These are phyloP conservation scores for Syngnathus floridae DNA, from an alignment of 2,113 vertebrate genomes.

Conservation along the genomic window DNA sequence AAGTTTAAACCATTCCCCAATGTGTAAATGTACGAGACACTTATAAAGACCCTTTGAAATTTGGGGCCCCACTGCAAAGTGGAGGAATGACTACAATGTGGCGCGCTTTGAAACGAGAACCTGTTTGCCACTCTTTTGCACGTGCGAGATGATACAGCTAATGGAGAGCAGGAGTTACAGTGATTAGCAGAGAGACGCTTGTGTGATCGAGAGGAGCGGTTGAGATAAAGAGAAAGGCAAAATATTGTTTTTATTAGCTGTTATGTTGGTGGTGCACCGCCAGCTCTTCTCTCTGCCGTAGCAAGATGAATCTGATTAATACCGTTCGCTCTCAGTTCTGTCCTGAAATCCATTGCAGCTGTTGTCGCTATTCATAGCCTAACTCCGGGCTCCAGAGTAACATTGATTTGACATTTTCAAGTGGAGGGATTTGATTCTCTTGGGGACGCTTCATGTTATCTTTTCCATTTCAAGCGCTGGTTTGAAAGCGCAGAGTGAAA, in stretches of 20 bases:
- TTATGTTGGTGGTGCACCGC: slow-evolving; percentile 69
- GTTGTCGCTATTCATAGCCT: slow-evolving; percentile 58
- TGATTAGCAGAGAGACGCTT: slow-evolving; percentile 59
- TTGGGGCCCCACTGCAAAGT: slow-evolving; percentile 49
- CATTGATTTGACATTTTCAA: slow-evolving; percentile 64
- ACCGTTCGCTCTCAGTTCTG: slow-evolving; percentile 36
- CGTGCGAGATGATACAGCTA: slow-evolving; percentile 63
- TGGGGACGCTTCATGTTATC: slow-evolving; percentile 47
- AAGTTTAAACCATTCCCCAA: slow-evolving; percentile 71
- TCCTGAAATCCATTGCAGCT: slow-evolving; percentile 66
- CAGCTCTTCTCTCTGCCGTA: slow-evolving; percentile 45
- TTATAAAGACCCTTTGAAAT: slow-evolving; percentile 71
- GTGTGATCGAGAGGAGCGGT: slow-evolving; percentile 41
- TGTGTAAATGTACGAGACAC: slow-evolving; percentile 73
- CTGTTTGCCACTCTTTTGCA: slow-evolving; percentile 71
- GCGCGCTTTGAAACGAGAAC: slow-evolving; percentile 70
- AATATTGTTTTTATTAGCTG: slow-evolving; percentile 74
- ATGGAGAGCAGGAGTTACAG: slow-evolving; percentile 60
- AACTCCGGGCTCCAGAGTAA: slow-evolving; percentile 57
- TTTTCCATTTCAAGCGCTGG: slow-evolving; percentile 26
- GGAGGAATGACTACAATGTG: slow-evolving; percentile 61
- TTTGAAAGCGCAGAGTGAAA: slow-evolving; percentile 17
- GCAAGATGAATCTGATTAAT: slow-evolving; percentile 59
- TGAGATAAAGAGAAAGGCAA: slow-evolving; percentile 65
- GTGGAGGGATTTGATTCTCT: slow-evolving; percentile 49